Percentiles rank a stretch among this genome's conserved stretches.
These are phyloP conservation scores for Tenebrio molitor DNA, from an alignment of 1,140 invertebrate genomes.

Conservation along the genomic window DNA sequence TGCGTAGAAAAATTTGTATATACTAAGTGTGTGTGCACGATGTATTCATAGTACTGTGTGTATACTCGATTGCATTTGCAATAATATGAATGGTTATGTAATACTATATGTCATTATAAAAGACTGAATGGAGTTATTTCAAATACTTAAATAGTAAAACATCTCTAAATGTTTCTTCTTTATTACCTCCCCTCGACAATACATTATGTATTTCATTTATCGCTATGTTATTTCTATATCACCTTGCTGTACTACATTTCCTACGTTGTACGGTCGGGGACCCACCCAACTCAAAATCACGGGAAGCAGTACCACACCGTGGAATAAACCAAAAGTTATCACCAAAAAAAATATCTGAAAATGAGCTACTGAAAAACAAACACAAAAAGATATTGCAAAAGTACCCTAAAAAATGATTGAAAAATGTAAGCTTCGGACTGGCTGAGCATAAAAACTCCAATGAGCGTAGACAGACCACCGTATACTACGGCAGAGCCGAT, in stretches of 20 bases:
- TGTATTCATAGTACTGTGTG: slow-evolving; percentile 67
- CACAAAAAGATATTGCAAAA: slow-evolving; percentile 6
- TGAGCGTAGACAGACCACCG: slow-evolving; percentile 84
- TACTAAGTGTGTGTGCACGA: slow-evolving; percentile 66
- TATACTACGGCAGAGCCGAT: slow-evolving; percentile 86
- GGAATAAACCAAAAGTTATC: slow-evolving; percentile 81
- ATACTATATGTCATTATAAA: slow-evolving; percentile 68
- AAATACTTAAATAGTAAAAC: slow-evolving; percentile 64
- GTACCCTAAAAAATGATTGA: slow-evolving; percentile 82
- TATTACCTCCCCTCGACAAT: slow-evolving; percentile 26
- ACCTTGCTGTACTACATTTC: slow-evolving; percentile 52
- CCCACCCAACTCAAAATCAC: slow-evolving; percentile 82
- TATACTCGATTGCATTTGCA: slow-evolving; percentile 67
- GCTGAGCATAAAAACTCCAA: slow-evolving; percentile 81
- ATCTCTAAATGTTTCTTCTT: slow-evolving; percentile 51
- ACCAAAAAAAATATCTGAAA: slow-evolving; percentile 81
- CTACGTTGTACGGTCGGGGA: slow-evolving; percentile 69
- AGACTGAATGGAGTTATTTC: slow-evolving; percentile 68
- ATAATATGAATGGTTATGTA: slow-evolving; percentile 68
- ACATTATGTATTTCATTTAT: slow-evolving; percentile 15
- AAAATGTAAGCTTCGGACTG: slow-evolving; percentile 85
- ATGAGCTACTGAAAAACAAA: slow-evolving; percentile 45
- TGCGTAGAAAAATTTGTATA: slow-evolving; percentile 64
- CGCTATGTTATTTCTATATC: slow-evolving; percentile 44
- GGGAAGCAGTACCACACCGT: slow-evolving; percentile 82